These are phyloP conservation scores for Lethenteron camtschaticum DNA, from an alignment of 2,113 vertebrate species.

Conservation along the genomic window DNA sequence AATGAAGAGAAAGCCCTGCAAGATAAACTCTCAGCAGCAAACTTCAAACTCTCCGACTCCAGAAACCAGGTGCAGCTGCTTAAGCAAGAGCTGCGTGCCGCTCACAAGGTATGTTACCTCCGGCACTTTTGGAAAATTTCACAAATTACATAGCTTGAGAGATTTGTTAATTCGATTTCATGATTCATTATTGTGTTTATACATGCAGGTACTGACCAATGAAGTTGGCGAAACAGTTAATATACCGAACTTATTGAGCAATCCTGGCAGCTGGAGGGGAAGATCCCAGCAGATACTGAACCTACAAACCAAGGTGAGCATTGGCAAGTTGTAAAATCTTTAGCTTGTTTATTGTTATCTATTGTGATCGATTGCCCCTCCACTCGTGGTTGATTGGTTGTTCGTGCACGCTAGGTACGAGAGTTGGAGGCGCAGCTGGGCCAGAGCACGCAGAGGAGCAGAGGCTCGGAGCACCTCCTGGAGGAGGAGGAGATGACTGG, in stretches of 20 bases:
- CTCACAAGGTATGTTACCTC: conserved; percentile 50
- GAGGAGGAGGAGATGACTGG: conserved; percentile 20
- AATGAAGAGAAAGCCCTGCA: conserved; percentile 38
- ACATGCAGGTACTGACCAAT: conserved; percentile 36
- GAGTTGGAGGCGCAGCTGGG: conserved; percentile 55
- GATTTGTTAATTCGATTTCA: background rate
- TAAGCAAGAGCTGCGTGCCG: conserved; percentile 53
- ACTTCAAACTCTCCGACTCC: conserved; percentile 45
- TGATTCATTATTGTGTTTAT: conserved; percentile 10
- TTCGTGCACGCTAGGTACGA: conserved; percentile 27
- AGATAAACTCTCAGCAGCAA: conserved; percentile 42
- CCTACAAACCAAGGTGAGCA: conserved; percentile 50
- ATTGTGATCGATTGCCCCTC: background rate
- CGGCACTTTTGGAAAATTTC: background rate
- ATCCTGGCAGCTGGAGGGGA: conserved; percentile 47
- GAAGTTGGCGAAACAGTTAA: conserved; percentile 67
- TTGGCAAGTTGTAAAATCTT: background rate
- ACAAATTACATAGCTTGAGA: background rate
- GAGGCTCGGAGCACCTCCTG: conserved; percentile 12
- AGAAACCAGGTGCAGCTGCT: conserved; percentile 57
- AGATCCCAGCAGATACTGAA: conserved; percentile 68
- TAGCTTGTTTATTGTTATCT: background rate
- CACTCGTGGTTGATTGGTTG: background rate
- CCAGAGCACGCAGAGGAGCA: conserved; percentile 20
- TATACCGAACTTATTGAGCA: conserved; percentile 36